phyloP scores from a whole-genome alignment of 2,797 vertebrate species.

The Silurus lanzhouensis region DNA sequence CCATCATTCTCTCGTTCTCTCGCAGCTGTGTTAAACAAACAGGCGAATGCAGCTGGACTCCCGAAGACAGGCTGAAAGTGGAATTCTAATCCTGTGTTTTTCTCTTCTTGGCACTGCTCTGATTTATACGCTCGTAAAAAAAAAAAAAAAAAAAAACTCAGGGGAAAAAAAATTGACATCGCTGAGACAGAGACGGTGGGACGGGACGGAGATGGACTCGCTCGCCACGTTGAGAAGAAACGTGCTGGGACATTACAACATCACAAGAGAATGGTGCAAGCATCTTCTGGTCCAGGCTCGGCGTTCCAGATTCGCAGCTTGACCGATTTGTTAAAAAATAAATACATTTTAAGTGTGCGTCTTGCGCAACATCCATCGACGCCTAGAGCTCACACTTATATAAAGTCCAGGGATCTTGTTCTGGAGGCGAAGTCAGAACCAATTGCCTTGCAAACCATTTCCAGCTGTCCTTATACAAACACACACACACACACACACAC shows the following conservation, averaged over 20 bases:
- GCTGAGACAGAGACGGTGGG: conserved; percentile 60
- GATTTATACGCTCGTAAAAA: conserved; percentile 81
- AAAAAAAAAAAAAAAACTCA: conserved; percentile 58
- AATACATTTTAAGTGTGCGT: not conserved
- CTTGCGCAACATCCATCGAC: conserved; percentile 48
- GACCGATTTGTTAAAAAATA: not conserved
- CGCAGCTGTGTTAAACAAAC: conserved; percentile 81
- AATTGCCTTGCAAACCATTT: conserved; percentile 73
- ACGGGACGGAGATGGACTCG: not conserved
- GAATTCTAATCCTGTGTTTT: conserved; percentile 80
- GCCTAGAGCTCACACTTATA: conserved; percentile 60
- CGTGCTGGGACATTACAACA: conserved; percentile 23
- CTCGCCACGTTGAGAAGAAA: conserved; percentile 10
- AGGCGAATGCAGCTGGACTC: conserved; percentile 77
- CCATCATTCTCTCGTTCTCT: conserved; percentile 54
- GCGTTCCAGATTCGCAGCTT: not conserved
- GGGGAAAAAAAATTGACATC: conserved; percentile 35
- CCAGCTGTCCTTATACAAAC: conserved; percentile 72
- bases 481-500: conserved; percentile 40
- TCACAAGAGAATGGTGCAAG: conserved; percentile 10
- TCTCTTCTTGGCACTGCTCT: conserved; percentile 71
- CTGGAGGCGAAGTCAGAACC: conserved; percentile 72
- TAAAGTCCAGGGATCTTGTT: conserved; percentile 63
- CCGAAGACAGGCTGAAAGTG: conserved; percentile 74
- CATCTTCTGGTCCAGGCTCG: not conserved